Percentiles rank a stretch among this genome's conserved stretches.
These are phyloP conservation scores for Bombus huntii DNA, from an alignment of 1,140 invertebrate genomes.

Conservation along the genomic window DNA sequence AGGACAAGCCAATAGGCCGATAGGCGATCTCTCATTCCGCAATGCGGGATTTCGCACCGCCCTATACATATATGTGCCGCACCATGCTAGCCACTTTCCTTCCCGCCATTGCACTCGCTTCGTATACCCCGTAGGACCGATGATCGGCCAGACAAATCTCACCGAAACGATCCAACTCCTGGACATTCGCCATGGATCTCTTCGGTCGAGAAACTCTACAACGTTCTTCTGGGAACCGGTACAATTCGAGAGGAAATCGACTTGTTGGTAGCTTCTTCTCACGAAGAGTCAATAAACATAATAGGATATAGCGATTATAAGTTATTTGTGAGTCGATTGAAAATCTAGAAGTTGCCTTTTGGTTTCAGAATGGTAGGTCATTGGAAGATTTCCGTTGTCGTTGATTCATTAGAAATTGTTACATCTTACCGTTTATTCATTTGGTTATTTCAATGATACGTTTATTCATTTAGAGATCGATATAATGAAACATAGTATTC, in stretches of 20 bases:
- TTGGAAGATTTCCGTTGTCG: no score
- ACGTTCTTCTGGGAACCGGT: background rate
- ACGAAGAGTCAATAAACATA: rapidly evolving
- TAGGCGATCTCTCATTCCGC: constrained; percentile 69
- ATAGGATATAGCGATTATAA: rapidly evolving
- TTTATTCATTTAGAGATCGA: no score
- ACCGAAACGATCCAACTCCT: background rate
- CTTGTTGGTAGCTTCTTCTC: background rate
- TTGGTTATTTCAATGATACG: no score
- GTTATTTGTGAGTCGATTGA: no score
- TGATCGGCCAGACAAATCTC: constrained; percentile 9
- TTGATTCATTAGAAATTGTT: no score
- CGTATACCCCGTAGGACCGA: constrained; percentile 13
- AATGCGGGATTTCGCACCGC: constrained; percentile 64
- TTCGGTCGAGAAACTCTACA: background rate
- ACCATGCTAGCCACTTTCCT: constrained; percentile 50
- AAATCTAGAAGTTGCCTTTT: no score
- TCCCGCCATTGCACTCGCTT: constrained; percentile 23
- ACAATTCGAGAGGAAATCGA: background rate
- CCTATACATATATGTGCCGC: constrained; percentile 49
- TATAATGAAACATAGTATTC: no score
- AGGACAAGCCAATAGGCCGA: constrained; percentile 59
- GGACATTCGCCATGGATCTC: background rate
- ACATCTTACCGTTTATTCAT: no score
- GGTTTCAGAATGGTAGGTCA: no score